Base-by-base conservation (phyloP, 2,113 vertebrate genomes). In the Bambusicola thoracicus region DNA sequence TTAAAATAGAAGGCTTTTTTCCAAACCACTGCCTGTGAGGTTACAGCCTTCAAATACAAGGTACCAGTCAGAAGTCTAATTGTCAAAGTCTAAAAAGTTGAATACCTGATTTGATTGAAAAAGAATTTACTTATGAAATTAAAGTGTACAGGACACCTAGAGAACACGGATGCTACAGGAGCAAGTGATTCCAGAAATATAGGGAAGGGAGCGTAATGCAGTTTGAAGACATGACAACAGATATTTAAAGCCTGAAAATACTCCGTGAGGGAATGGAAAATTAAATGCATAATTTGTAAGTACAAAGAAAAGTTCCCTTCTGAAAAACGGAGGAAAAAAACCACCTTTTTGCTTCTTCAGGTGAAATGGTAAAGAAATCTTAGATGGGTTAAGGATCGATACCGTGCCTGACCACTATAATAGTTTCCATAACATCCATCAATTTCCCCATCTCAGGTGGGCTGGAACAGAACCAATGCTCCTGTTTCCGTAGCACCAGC, bases 401-500 rank as follows among this genome's bases (percentile, higher is more conserved):
- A 43, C 48, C 48, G 30, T 59, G 32, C 30, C 56, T 72, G 53
- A 18, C 20, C 22, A 13, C 16, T 75, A 32, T 36, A 30, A 59
- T 30, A 53, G 8, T 36, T 79, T 87, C 66, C 43, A 61, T 14
- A 80, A 11, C 43, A 75, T 85, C 34, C 40, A 80, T 21, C 13
- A 27, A 11, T 29, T 78, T 79, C 15, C 13, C 27, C 20, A 44
- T 70, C 29, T 66, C 68, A 62, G 27, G 27, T n/a, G 49, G 18
- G 27, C 43, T 75, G 58, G 17, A 80, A 48, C 1, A 73, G 58
- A 36, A 38, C 1, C 2, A 46, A 86, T 67, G 48, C 25, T 53
- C 38, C 38, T 0, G 0, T 62, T 59, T 53, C 74, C 0, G 0
- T 16, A 43, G 25, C 38, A 70, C 19, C 29, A 63, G 7, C 32